phyloP scores from a whole-genome alignment of 2,113 vertebrate species.

The Gavia stellata region DNA sequence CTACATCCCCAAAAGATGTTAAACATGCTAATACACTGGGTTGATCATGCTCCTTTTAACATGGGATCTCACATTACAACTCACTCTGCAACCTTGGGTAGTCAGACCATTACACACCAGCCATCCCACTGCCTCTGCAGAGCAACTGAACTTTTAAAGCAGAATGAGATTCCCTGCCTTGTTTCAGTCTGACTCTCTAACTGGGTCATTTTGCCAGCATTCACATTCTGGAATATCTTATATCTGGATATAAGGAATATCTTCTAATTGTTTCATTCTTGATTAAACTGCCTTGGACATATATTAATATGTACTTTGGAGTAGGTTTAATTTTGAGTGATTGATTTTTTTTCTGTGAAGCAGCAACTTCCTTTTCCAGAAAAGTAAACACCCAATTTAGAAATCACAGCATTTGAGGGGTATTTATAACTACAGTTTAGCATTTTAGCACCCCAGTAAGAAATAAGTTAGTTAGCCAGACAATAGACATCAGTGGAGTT shows the following conservation, averaged over 20 bases:
- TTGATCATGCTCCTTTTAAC: background rate
- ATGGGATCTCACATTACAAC: background rate
- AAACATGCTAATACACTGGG: background rate
- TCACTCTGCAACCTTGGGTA: background rate
- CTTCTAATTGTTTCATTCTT: background rate
- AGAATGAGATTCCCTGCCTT: background rate
- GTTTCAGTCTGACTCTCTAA: background rate
- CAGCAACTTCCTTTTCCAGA: background rate
- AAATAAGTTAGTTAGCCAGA: background rate
- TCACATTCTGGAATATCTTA: background rate
- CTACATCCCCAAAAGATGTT: background rate
- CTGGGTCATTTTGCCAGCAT: background rate
- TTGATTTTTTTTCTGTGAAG: background rate
- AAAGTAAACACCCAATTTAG: background rate
- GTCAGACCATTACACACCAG: background rate
- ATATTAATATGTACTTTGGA: background rate
- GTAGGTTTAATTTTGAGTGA: background rate
- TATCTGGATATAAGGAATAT: background rate
- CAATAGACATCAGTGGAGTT: background rate
- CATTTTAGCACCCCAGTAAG: background rate
- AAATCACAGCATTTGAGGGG: background rate
- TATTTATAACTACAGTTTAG: background rate
- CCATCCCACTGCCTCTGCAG: background rate
- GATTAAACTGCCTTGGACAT: background rate
- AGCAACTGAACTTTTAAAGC: background rate